Evolutionary conservation across 2,888 invertebrate species (phyloP).

Genomic region (Monoplex corrugatus): DNA sequence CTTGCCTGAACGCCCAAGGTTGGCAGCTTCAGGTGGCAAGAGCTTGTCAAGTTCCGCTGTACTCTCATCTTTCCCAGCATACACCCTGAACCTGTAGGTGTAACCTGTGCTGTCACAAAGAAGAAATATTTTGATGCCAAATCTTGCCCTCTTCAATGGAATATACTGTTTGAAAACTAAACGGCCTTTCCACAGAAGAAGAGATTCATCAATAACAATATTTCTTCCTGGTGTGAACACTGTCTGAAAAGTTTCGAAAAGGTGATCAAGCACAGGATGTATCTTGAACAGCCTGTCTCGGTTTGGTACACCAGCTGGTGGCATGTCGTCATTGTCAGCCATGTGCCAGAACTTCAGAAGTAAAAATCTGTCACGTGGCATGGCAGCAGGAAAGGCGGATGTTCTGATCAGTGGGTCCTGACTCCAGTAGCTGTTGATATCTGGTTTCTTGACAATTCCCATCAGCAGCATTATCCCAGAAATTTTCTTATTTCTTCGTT

Average conservation of each 20-base stretch:
- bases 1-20: not conserved
- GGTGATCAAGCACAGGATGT: slow-evolving; percentile 38
- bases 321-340: not conserved
- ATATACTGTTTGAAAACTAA: not conserved
- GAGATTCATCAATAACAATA: not conserved
- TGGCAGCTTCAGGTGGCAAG: not conserved
- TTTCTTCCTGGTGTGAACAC: not conserved
- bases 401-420: slow-evolving; percentile 18
- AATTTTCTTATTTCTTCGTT: slow-evolving; percentile 36
- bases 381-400: slow-evolving; percentile 11
- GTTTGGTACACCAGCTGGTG: slow-evolving; percentile 12
- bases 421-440: slow-evolving; percentile 33
- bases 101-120: not conserved
- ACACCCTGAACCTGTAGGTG: slow-evolving; percentile 13
- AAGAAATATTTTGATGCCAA: not conserved
- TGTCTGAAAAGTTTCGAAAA: not conserved
- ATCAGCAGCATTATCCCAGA: slow-evolving; percentile 31
- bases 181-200: not conserved
- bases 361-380: slow-evolving; percentile 45
- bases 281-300: slow-evolving; percentile 45
- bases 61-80: not conserved
- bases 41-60: not conserved
- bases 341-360: slow-evolving; percentile 43
- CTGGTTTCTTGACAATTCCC: slow-evolving; percentile 41
- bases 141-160: not conserved